These are phyloP conservation scores for Cebus imitator DNA, from an alignment of 2,113 vertebrate genomes.

Conservation along the genomic window DNA sequence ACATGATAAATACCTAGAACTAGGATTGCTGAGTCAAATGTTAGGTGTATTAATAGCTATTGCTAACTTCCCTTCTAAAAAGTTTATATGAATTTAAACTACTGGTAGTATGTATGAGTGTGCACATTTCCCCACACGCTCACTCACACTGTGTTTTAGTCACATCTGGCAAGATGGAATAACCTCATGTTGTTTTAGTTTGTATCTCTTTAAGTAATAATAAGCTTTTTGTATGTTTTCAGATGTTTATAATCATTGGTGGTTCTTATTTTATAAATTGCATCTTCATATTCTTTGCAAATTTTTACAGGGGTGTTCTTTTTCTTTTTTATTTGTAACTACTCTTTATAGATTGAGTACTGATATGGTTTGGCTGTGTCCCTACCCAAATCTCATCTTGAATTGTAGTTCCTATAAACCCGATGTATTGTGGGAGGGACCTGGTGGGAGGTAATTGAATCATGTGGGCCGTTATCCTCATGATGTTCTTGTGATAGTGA, in stretches of 20 bases:
- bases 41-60: not conserved
- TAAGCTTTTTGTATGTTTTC: not conserved
- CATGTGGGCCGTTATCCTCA: too few relatives aligned
- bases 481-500: too few relatives aligned
- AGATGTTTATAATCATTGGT: constrained; percentile 64
- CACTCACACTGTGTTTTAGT: not conserved
- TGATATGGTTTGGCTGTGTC: too few relatives aligned
- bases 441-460: too few relatives aligned
- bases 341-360: not conserved
- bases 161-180: not conserved
- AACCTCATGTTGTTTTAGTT: not conserved
- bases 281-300: not conserved
- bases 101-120: fast-evolving
- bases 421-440: too few relatives aligned
- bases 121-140: not conserved
- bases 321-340: not conserved
- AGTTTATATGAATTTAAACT: not conserved
- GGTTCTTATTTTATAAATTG: not conserved
- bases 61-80: not conserved
- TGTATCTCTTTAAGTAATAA: not conserved
- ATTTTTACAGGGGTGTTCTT: not conserved
- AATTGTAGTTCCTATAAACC: too few relatives aligned
- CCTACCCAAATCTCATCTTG: too few relatives aligned
- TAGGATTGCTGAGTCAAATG: not conserved
- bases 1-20: not conserved